Conservation (phyloP, 2,797 vertebrate genomes). For the Oryzias sinensis region DNA sequence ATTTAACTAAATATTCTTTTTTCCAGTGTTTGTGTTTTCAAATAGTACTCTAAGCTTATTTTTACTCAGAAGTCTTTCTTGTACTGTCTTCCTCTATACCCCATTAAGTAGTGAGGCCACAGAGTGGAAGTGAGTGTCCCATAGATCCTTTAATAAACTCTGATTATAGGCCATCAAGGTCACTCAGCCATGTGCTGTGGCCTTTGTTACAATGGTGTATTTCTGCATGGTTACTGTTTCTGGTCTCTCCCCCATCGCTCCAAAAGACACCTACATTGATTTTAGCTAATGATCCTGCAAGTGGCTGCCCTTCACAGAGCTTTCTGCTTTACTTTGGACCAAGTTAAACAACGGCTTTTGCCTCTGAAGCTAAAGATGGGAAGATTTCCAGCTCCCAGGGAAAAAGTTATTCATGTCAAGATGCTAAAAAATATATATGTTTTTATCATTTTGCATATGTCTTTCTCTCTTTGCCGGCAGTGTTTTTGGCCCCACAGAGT, state of each 20-base stretch:
- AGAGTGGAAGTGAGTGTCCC: conserved; percentile 38
- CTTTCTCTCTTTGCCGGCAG: conserved; percentile 54
- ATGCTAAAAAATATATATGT: conserved; percentile 14
- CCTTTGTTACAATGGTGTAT: conserved; percentile 18
- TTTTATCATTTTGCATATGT: conserved; percentile 2
- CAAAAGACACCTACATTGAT: conserved; percentile 55
- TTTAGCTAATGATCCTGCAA: conserved; percentile 56
- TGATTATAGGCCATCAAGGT: conserved; percentile 63
- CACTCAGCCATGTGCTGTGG: conserved; percentile 34
- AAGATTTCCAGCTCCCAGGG: background rate
- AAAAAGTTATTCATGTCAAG: conserved; percentile 12
- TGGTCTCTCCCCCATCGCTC: conserved; percentile 24
- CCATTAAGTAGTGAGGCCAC: conserved; percentile 74
- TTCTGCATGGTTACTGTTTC: conserved; percentile 19
- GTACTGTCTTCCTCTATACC: conserved; percentile 48
- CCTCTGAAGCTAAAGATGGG: conserved; percentile 32
- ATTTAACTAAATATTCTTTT: no score
- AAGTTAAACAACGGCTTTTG: conserved; percentile 23
- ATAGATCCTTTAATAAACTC: conserved; percentile 54
- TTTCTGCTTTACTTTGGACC: conserved; percentile 4
- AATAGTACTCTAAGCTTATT: background rate
- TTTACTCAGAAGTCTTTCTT: conserved; percentile 20
- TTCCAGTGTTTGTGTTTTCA: background rate
- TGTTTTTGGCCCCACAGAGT: conserved; percentile 77
- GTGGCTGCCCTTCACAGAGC: conserved; percentile 40